These are phyloP conservation scores for Frankliniella fusca DNA, from an alignment of 2,888 invertebrate genomes.

Conservation along the genomic window DNA sequence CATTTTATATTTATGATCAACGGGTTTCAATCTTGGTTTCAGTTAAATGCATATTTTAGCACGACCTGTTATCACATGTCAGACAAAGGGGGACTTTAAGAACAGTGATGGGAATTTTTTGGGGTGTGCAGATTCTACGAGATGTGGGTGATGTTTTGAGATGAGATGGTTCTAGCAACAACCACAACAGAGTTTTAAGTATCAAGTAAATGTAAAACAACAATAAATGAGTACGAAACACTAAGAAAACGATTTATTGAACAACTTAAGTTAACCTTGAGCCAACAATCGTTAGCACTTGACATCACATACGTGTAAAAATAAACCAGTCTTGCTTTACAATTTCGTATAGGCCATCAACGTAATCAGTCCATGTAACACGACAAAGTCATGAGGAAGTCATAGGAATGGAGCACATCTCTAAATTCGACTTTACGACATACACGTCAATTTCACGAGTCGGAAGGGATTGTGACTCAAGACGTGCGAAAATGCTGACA, in stretches of 20 bases:
- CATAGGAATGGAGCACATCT: too few species aligned
- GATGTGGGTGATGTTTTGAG: background rate
- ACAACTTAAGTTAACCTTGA: background rate
- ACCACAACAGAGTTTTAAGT: background rate
- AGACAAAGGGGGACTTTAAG: too few species aligned
- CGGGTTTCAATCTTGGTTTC: too few species aligned
- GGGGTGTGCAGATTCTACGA: background rate
- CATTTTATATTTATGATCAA: too few species aligned
- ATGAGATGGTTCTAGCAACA: background rate
- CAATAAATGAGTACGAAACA: background rate
- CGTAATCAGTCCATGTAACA: background rate
- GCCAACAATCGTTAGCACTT: background rate
- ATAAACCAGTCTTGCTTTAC: background rate
- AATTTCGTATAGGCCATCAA: background rate
- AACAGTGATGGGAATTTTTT: background rate
- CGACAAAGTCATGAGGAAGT: too few species aligned
- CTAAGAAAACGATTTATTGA: slow-evolving; percentile 3
- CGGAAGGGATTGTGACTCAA: too few species aligned
- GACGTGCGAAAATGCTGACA: too few species aligned
- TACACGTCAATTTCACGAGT: too few species aligned
- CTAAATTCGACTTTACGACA: too few species aligned
- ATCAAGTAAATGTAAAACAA: background rate
- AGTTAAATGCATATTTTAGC: too few species aligned
- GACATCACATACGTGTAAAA: background rate
- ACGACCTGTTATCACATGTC: too few species aligned